These are phyloP conservation scores for Martes martes DNA, from an alignment of 2,113 vertebrate species.

Conservation along the genomic window DNA sequence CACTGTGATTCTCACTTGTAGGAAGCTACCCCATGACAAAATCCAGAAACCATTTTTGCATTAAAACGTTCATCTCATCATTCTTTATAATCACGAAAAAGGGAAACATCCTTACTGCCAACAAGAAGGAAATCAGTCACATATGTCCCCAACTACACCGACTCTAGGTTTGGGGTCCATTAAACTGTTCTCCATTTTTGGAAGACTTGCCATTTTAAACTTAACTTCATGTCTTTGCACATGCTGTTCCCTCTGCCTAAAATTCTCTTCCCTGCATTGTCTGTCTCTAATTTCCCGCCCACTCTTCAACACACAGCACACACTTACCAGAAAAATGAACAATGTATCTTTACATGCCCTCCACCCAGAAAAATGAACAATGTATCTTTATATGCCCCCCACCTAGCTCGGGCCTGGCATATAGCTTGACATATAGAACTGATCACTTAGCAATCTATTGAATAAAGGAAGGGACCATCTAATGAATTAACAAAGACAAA, in stretches of 20 bases:
- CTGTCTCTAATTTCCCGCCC: neutral
- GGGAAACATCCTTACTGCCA: neutral
- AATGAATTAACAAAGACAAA: neutral
- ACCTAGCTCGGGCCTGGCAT: neutral
- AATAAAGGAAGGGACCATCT: neutral
- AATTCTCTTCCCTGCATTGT: neutral
- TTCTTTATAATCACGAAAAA: neutral
- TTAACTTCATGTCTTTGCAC: neutral
- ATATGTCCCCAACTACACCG: rapidly evolving
- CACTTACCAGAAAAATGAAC: neutral
- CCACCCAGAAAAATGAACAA: neutral
- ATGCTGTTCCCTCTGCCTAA: neutral
- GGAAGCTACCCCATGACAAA: neutral
- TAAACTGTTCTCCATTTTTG: neutral
- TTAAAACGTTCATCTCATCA: neutral
- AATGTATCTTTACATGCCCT: neutral
- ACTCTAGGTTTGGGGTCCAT: neutral
- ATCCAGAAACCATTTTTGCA: neutral
- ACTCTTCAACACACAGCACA: neutral
- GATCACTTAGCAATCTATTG: neutral
- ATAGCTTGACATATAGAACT: neutral
- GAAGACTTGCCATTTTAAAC: neutral
- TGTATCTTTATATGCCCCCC: neutral
- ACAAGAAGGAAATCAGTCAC: neutral
- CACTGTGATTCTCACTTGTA: neutral